Evolutionary conservation across 2,113 vertebrate species (phyloP), one percentile per base, ranked within the genome.

Genomic region (Aptenodytes patagonicus): DNA sequence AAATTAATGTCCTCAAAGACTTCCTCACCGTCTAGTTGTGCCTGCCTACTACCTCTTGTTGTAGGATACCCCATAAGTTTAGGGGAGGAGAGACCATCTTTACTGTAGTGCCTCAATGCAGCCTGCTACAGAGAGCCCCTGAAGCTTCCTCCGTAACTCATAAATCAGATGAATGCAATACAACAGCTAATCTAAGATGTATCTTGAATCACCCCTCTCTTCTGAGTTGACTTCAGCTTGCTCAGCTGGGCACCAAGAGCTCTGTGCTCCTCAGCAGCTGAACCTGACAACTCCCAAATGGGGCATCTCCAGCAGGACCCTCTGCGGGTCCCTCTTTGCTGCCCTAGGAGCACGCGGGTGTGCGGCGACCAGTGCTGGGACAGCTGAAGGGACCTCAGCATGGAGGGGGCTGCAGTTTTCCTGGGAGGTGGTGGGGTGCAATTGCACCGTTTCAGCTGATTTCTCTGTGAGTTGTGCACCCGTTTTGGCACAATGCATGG

Each of bases 321-420:
- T 71, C 44, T 20, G 2, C 4, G 9, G 21, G 19, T 40, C 19
- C 36, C 40, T n/a, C 29, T 65, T n/a, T 13, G 31, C 28, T 79
- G 38, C 18, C 21, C 26, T 16, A 28, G 54, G 36, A 49, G 3
- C 28, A 28, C 0, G 0, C 0, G 6, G 21, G 3, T n/a, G 32
- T n/a, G n/a, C 3, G 3, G 62, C 12, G 4, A 9, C 18, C 6
- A 2, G 46, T 20, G 32, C 13, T 46, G 52, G 60, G 46, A n/a
- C 10, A 36, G 32, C 21, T 22, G 18, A 12, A 13, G 17, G 17
- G 32, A 54, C 76, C 36, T 70, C 83, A 38, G 40, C 7, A 18
- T 2, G 28, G 38, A 57, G 34, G 8, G 15, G n/a, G 34, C 13
- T 72, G 31, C 22, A 20, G 4, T 60, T 84, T 55, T 81, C 54